A percentile compares a stretch with the other conserved stretches of the same genome.
Conservation (phyloP, 2,888 invertebrate species). For the Antheraea yamamai region DNA sequence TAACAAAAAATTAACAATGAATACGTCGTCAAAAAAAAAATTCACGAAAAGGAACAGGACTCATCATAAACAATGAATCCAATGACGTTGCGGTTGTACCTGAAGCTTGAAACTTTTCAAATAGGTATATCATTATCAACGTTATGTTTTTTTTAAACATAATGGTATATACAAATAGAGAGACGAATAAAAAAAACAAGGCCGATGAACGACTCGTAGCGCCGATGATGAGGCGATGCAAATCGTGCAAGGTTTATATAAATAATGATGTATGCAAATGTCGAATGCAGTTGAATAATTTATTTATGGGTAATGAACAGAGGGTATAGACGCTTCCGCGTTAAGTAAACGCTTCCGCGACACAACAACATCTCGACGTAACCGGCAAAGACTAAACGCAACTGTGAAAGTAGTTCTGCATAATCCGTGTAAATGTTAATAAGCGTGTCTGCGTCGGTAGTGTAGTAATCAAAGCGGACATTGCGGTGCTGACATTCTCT, state of each 20-base stretch:
- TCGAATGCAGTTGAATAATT: slow-evolving; percentile 30
- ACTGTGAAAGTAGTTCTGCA: slow-evolving; percentile 49
- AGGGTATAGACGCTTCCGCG: slow-evolving; percentile 46
- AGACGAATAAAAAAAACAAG: slow-evolving; percentile 31
- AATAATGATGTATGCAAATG: slow-evolving; percentile 36
- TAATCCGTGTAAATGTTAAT: slow-evolving; percentile 49
- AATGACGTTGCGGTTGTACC: background rate
- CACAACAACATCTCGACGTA: slow-evolving; percentile 38
- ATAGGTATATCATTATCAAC: slow-evolving; percentile 27
- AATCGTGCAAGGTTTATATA: slow-evolving; percentile 21
- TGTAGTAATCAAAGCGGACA: slow-evolving; percentile 53
- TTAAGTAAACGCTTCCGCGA: slow-evolving; percentile 50
- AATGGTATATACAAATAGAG: slow-evolving; percentile 31
- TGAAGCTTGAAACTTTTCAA: slow-evolving; percentile 35
- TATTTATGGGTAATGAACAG: slow-evolving; percentile 28
- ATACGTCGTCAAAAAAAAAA: slow-evolving; percentile 30
- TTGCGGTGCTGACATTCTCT: slow-evolving; percentile 53
- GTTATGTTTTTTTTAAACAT: slow-evolving; percentile 24
- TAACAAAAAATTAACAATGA: slow-evolving; percentile 34
- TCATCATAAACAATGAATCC: slow-evolving; percentile 35
- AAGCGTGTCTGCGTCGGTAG: slow-evolving; percentile 40
- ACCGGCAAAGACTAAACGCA: slow-evolving; percentile 30
- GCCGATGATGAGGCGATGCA: slow-evolving; percentile 25
- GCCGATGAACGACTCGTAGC: slow-evolving; percentile 27
- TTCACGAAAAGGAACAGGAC: slow-evolving; percentile 44